Conservation (phyloP, 2,888 invertebrate genomes). For the Temnothorax ravouxi region DNA sequence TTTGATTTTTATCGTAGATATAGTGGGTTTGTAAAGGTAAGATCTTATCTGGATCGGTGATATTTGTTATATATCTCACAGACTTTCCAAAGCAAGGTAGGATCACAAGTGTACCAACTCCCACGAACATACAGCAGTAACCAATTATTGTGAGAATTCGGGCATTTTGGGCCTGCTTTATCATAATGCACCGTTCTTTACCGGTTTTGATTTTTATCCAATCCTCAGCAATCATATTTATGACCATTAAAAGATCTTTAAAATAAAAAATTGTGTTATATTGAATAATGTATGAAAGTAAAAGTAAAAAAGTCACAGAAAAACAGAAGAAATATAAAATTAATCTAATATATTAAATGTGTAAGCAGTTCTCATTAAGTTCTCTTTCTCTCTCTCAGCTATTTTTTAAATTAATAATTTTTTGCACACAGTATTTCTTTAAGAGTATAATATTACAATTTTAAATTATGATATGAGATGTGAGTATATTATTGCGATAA, state of each 20-base stretch:
- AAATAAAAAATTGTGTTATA: not conserved
- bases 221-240: conserved; percentile 14
- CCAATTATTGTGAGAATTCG: conserved; percentile 4
- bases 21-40: not conserved
- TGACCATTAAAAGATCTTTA: not conserved
- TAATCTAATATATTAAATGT: not conserved
- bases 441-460: too few species aligned
- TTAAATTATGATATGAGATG: not conserved
- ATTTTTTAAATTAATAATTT: not conserved
- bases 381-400: not conserved
- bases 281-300: not conserved
- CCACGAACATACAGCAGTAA: not conserved
- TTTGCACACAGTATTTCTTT: not conserved
- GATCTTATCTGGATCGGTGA: not conserved
- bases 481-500: not conserved
- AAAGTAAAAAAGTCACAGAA: not conserved
- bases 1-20: not conserved
- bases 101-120: not conserved
- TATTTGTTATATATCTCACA: not conserved
- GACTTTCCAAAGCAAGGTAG: conserved; percentile 6
- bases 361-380: not conserved
- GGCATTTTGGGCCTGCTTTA: not conserved
- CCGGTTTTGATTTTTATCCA: not conserved
- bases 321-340: not conserved
- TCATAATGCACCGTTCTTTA: conserved; percentile 2